Evolutionary conservation across 2,888 invertebrate species (phyloP).

Genomic region (Epirrhoe alternata): DNA sequence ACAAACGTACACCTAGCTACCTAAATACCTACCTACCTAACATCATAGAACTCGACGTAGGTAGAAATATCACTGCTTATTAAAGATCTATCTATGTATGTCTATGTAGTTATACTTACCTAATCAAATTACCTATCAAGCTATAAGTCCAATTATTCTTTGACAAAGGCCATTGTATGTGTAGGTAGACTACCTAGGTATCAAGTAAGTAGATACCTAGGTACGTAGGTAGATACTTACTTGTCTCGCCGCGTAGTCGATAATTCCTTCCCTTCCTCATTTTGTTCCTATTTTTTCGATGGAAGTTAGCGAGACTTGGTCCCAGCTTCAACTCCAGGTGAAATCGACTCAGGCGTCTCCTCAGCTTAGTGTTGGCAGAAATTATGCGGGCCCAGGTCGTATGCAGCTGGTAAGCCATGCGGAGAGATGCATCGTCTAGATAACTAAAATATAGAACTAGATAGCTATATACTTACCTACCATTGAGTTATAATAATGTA

Average conservation of each 20-base stretch:
- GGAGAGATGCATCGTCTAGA: constrained; percentile 64
- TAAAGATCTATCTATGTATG: too few relatives aligned
- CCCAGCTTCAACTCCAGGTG: constrained; percentile 65
- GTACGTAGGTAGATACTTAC: constrained; percentile 45
- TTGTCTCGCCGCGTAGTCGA: constrained; percentile 52
- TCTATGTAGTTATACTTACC: too few relatives aligned
- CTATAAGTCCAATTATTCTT: too few relatives aligned
- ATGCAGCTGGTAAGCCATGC: constrained; percentile 54
- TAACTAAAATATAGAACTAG: constrained; percentile 65
- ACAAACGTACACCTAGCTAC: too few relatives aligned
- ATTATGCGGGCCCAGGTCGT: constrained; percentile 69
- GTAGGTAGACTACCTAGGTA: background rate
- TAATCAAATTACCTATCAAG: too few relatives aligned
- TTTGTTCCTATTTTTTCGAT: constrained; percentile 57
- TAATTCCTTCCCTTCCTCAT: constrained; percentile 58
- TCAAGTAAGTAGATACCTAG: background rate
- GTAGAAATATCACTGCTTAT: too few relatives aligned
- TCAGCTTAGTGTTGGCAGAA: constrained; percentile 57
- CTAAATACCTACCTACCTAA: too few relatives aligned
- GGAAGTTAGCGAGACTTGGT: constrained; percentile 62
- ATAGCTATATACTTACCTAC: too few relatives aligned
- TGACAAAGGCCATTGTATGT: background rate
- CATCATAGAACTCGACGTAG: too few relatives aligned
- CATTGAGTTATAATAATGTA: too few relatives aligned
- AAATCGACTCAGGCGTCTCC: constrained; percentile 63